Evolutionary conservation across 2,797 vertebrate species (phyloP), one percentile per base, ranked within the genome.

Genomic region (Esox masquinongy): DNA sequence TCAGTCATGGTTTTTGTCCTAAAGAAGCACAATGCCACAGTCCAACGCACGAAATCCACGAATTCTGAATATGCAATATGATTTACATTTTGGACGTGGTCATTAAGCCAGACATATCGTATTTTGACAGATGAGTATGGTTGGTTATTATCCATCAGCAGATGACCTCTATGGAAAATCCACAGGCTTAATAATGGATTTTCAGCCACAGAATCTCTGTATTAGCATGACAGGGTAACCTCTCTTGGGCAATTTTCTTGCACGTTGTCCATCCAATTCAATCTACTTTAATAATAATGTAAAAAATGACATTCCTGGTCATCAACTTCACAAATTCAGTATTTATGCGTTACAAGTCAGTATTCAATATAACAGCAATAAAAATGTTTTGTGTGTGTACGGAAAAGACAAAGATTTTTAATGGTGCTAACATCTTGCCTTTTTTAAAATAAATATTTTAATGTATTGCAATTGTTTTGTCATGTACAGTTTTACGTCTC

Each of bases 401-500:
- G 73, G 83, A 81, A 77, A 68, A 76, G 26, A n/a, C 68, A 63
- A 74, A 26, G 43, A 39, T 66, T 80, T 85, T 86, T 82, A 81
- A 88, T 88, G 91, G 93, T 93, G 89, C 91, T 91, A 92, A 85
- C 88, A 88, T 89, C 88, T 88, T 88, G 83, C 11, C n/a, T 59
- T 24, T 24, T 22, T 22, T 9, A 56, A 53, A 53, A 51, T 91
- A 91, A 91, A 91, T 92, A 88, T 89, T 92, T 88, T 92, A 91
- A 90, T 89, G 92, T 93, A 90, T 91, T 92, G 86, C 86, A 90
- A 91, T 90, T 92, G 89, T 91, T 90, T 93, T 87, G 91, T 90
- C 92, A 93, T 93, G 92, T 92, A 92, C 91, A 92, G 91, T 92
- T 94, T 92, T 91, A 92, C 91, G 85, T 90, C 87, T 89, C 90